These are phyloP conservation scores for Montifringilla adamsi DNA, from an alignment of 2,113 vertebrate genomes.

Conservation along the genomic window DNA sequence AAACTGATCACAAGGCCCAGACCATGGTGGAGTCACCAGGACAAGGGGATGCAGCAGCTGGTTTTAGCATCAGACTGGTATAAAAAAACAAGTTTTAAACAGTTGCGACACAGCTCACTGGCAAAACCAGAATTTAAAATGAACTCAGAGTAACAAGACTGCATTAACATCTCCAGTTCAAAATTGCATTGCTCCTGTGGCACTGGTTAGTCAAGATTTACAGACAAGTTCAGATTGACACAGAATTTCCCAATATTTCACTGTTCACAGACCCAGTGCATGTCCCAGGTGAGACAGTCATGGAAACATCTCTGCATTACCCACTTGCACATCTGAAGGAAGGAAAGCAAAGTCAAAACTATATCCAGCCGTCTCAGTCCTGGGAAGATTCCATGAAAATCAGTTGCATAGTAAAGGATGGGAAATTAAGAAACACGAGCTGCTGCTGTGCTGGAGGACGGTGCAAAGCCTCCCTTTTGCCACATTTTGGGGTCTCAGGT, in stretches of 20 bases:
- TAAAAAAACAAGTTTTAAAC: background rate
- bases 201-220: background rate
- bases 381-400: background rate
- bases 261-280: rapidly evolving
- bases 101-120: background rate
- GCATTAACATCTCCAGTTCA: background rate
- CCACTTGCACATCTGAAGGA: rapidly evolving
- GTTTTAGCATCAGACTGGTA: conserved; percentile 5
- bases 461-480: rapidly evolving
- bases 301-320: background rate
- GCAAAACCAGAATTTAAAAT: background rate
- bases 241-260: background rate
- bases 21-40: background rate
- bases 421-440: background rate
- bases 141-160: background rate
- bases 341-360: background rate
- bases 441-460: background rate
- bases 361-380: background rate
- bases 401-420: background rate
- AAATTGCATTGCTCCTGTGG: background rate
- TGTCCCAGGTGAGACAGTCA: background rate
- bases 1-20: background rate
- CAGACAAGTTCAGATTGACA: background rate
- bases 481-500: background rate
- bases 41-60: background rate